Percentiles rank a stretch among this genome's conserved stretches.
Evolutionary conservation across 2,113 vertebrate species (phyloP).

Genomic region (Gopherus evgoodei): DNA sequence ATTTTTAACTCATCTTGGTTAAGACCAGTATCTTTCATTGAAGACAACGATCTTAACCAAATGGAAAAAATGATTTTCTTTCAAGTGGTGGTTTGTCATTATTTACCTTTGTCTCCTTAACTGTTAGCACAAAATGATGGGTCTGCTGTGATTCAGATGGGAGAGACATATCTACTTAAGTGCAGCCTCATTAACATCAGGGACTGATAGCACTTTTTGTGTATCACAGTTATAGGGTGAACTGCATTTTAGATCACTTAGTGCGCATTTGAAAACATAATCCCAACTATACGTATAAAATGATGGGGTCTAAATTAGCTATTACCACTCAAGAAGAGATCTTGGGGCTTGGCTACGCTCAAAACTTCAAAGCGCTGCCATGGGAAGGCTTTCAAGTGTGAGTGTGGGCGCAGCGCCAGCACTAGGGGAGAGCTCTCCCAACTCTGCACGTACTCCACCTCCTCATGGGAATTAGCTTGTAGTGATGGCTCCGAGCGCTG

Average conservation of each 20-base stretch:
- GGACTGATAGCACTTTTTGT: neutral
- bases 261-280: too few relatives aligned
- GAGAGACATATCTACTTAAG: neutral
- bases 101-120: neutral
- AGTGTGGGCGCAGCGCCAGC: too few relatives aligned
- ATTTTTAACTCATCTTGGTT: neutral
- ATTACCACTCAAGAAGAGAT: too few relatives aligned
- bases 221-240: neutral
- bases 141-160: neutral
- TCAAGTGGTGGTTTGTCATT: neutral
- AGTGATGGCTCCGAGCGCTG: too few relatives aligned
- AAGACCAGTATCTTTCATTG: neutral
- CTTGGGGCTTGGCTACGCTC: too few relatives aligned
- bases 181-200: neutral
- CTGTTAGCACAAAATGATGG: neutral
- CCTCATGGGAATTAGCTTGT: too few relatives aligned
- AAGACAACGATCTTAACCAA: neutral
- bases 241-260: neutral
- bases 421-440: too few relatives aligned
- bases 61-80: neutral
- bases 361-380: too few relatives aligned
- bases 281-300: too few relatives aligned
- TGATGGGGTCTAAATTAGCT: too few relatives aligned
- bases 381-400: too few relatives aligned
- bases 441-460: too few relatives aligned